Conservation (phyloP, 1,140 invertebrate genomes). For the Hestina assimilis region DNA sequence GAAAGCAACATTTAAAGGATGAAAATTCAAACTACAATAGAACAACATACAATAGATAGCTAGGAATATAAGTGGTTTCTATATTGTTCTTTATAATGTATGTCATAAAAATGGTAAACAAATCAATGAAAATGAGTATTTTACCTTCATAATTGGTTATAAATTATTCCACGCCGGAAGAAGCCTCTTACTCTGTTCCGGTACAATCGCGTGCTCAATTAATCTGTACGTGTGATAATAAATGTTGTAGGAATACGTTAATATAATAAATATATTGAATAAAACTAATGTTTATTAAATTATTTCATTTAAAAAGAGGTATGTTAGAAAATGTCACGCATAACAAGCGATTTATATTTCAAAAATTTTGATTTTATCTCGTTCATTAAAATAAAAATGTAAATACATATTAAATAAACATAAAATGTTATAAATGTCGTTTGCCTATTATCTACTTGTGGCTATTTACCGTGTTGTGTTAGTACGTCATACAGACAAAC, state of each 20-base stretch:
- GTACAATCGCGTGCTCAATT: slow-evolving; percentile 19
- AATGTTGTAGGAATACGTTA: background rate
- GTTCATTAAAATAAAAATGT: no score
- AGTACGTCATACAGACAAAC: slow-evolving; percentile 11
- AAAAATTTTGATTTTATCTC: no score
- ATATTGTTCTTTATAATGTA: background rate
- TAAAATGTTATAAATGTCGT: no score
- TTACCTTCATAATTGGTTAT: slow-evolving; percentile 21
- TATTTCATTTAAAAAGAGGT: no score
- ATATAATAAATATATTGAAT: background rate
- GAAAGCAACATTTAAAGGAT: no score
- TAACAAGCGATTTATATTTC: no score
- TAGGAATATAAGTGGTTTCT: background rate
- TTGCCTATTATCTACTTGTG: background rate
- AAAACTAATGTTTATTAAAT: no score
- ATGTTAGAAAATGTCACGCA: no score
- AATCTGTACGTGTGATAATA: slow-evolving; percentile 4
- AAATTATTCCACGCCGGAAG: slow-evolving; percentile 30
- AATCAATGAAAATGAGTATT: slow-evolving; percentile 14
- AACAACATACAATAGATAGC: no score
- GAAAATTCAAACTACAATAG: no score
- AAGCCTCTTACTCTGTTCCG: slow-evolving; percentile 30
- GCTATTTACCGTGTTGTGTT: no score
- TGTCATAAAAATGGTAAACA: slow-evolving; percentile 19
- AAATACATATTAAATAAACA: no score